Conservation (phyloP, 2,113 vertebrate genomes). For the Ageneiosus marmoratus region DNA sequence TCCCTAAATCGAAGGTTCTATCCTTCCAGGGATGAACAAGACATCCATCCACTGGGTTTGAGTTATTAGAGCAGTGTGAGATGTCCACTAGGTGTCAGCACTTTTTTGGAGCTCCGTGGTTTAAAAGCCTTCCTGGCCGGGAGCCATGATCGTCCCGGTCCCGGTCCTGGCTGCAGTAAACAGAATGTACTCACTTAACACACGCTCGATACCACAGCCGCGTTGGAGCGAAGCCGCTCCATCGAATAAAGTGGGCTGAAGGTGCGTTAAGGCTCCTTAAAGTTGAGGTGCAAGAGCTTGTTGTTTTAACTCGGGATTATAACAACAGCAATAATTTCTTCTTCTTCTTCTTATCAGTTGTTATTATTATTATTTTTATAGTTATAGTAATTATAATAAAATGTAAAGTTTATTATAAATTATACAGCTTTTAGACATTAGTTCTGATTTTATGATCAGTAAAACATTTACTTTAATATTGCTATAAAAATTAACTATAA, state of each 20-base stretch:
- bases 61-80: background rate
- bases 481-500: too few species aligned
- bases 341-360: too few species aligned
- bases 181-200: constrained; percentile 15
- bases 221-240: background rate
- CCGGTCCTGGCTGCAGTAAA: background rate
- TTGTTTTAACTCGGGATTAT: too few species aligned
- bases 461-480: too few species aligned
- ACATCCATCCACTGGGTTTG: constrained; percentile 9
- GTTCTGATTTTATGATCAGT: too few species aligned
- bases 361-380: too few species aligned
- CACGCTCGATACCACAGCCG: background rate
- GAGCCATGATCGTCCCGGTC: constrained; percentile 25
- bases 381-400: too few species aligned
- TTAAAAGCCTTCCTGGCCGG: constrained; percentile 34
- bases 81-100: constrained; percentile 74
- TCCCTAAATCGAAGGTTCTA: background rate
- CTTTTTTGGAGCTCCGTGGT: background rate
- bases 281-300: too few species aligned
- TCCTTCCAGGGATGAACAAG: background rate
- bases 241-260: background rate
- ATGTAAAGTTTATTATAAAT: too few species aligned
- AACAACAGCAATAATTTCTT: too few species aligned
- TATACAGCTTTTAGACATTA: too few species aligned
- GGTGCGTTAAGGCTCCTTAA: background rate